These are phyloP conservation scores for Epirrita christyi DNA, from an alignment of 2,888 invertebrate species.

Conservation along the genomic window DNA sequence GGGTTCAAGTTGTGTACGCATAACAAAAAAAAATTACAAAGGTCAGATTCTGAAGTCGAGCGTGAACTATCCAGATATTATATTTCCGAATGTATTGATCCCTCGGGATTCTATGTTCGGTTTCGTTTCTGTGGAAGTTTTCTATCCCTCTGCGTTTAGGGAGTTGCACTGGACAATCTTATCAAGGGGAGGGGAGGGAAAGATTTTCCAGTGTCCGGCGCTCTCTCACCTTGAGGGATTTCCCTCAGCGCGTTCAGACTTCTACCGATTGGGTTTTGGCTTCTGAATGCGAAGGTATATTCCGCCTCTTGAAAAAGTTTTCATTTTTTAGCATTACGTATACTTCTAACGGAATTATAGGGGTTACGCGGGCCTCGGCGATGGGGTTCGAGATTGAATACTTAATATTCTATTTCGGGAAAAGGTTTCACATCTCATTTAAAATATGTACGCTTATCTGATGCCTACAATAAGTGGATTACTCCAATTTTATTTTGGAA, in stretches of 20 bases:
- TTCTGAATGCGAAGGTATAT: constrained; percentile 77
- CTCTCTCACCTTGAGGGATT: constrained; percentile 78
- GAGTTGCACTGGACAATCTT: constrained; percentile 84
- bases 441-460: constrained; percentile 28
- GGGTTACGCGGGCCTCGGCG: constrained; percentile 45
- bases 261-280: constrained; percentile 75
- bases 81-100: constrained; percentile 82
- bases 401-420: constrained; percentile 44
- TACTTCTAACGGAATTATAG: constrained; percentile 44
- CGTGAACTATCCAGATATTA: constrained; percentile 76
- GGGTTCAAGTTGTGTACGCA: constrained; percentile 47
- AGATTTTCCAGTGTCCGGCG: constrained; percentile 81
- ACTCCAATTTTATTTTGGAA: constrained; percentile 19
- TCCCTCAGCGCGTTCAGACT: constrained; percentile 66
- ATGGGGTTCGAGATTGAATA: constrained; percentile 50
- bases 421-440: constrained; percentile 34
- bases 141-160: constrained; percentile 82
- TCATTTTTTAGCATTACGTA: constrained; percentile 51
- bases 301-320: constrained; percentile 62
- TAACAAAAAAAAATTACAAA: constrained; percentile 57
- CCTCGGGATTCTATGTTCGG: constrained; percentile 76
- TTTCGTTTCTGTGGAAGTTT: constrained; percentile 81
- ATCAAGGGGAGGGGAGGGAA: constrained; percentile 72
- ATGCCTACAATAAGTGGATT: constrained; percentile 26
- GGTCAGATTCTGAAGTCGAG: constrained; percentile 61